Evolutionary conservation across 2,888 invertebrate genomes (phyloP), one percentile per base, ranked within the genome.

Genomic region (Perizoma affinitatum): DNA sequence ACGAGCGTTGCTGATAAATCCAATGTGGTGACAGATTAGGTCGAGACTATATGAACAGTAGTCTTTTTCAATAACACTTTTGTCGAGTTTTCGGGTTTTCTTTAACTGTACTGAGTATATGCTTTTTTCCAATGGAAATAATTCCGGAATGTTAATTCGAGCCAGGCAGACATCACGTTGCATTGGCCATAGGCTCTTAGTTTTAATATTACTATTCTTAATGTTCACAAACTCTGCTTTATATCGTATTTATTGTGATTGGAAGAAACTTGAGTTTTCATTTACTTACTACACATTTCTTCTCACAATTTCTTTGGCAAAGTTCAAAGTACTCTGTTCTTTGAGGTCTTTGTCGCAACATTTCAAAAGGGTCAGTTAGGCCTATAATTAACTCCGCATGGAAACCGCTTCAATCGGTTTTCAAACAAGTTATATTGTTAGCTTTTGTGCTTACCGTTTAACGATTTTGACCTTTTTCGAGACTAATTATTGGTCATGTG

Each of bases 351-450:
- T 78, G 62, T 62, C 50, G 79, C 80, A 84, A 83, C 76, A 69
- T 77, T 74, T 78, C 67, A 72, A 77, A 65, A 80, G 86, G 87
- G 87, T 87, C 85, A 82, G 75, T 78, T 76, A 80, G 80, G 81
- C 83, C 85, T 79, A 83, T 88, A 88, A 90, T 90, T 90, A 90
- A 86, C 84, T 83, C 84, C 67, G 79, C 80, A 76, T 83, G 85
- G 71, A 75, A 78, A 77, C 82, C 74, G 79, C 77, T 83, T 79
- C 79, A 80, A 83, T 82, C 80, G 80, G 74, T 82, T 76, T 78
- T 71, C 75, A 81, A 82, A 77, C 68, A 65, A 65, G 65, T 73
- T 72, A 56, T 68, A 66, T 61, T 54, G 58, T 48, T 68, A 67
- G 69, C 69, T 70, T 71, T 72, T 69, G 58, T 66, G 55, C 60